These are phyloP conservation scores for Onthophagus taurus DNA, from an alignment of 1,140 invertebrate species.

Conservation along the genomic window DNA sequence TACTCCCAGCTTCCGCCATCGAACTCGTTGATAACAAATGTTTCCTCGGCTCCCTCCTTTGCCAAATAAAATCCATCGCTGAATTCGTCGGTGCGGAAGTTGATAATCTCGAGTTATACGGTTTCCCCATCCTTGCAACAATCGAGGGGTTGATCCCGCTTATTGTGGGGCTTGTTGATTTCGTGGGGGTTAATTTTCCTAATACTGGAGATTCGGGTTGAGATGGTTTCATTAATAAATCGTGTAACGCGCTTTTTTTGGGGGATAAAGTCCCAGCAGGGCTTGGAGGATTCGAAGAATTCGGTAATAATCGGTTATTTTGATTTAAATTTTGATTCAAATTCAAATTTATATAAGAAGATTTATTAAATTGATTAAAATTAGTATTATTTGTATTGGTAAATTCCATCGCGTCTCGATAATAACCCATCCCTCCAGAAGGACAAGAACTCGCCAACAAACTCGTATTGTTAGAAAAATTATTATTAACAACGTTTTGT, in stretches of 20 bases:
- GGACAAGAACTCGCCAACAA: slow-evolving; percentile 30
- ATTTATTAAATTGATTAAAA: slow-evolving; percentile 11
- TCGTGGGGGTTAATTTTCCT: slow-evolving; percentile 36
- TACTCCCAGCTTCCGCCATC: slow-evolving; percentile 72
- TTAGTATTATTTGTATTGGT: neutral
- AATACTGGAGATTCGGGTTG: slow-evolving; percentile 44
- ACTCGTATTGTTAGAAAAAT: slow-evolving; percentile 22
- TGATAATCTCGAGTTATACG: slow-evolving; percentile 54
- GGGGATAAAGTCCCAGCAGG: slow-evolving; percentile 40
- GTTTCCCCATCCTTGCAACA: slow-evolving; percentile 29
- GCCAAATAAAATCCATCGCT: slow-evolving; percentile 75
- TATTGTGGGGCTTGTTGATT: neutral
- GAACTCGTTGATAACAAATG: slow-evolving; percentile 81
- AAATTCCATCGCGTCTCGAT: slow-evolving; percentile 26
- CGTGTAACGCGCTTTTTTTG: slow-evolving; percentile 47
- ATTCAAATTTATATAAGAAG: slow-evolving; percentile 37
- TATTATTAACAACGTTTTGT: slow-evolving; percentile 15
- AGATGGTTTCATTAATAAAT: slow-evolving; percentile 53
- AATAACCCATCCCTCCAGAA: slow-evolving; percentile 28
- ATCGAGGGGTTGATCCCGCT: slow-evolving; percentile 11
- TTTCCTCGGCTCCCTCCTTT: slow-evolving; percentile 70
- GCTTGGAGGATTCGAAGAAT: slow-evolving; percentile 36
- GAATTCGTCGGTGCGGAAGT: slow-evolving; percentile 76
- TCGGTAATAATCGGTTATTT: slow-evolving; percentile 14
- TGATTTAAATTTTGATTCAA: slow-evolving; percentile 49